These are phyloP conservation scores for Phyllotreta cruciferae DNA, from an alignment of 2,888 invertebrate species.

Conservation along the genomic window DNA sequence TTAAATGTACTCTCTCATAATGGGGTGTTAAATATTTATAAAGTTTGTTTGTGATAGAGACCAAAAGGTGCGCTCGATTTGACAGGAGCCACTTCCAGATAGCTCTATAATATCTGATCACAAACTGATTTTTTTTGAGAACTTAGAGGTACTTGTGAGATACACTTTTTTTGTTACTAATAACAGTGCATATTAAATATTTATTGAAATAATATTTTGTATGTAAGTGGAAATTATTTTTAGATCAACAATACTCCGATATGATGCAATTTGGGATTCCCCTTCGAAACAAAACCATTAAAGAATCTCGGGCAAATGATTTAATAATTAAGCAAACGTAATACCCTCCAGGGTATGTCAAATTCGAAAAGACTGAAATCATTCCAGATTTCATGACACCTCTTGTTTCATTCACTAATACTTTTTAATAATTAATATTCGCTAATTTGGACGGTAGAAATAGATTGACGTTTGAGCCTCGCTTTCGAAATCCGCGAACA, in stretches of 20 bases:
- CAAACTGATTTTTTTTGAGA: too few relatives aligned
- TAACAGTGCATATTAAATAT: too few relatives aligned
- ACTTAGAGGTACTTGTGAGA: too few relatives aligned
- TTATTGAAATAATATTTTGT: too few relatives aligned
- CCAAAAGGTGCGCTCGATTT: too few relatives aligned
- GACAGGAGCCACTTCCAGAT: too few relatives aligned
- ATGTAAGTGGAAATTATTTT: too few relatives aligned
- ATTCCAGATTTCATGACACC: conserved; percentile 37
- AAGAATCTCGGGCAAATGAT: conserved; percentile 15
- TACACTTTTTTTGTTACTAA: too few relatives aligned
- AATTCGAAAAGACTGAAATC: conserved; percentile 33
- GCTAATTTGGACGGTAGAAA: conserved; percentile 48
- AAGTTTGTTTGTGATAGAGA: conserved; percentile 51
- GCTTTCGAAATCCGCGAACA: conserved; percentile 21
- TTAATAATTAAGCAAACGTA: conserved; percentile 25
- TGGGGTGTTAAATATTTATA: conserved; percentile 57
- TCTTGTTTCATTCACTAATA: conserved; percentile 43
- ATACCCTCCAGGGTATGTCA: conserved; percentile 27
- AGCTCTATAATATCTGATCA: too few relatives aligned
- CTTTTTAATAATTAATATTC: conserved; percentile 45
- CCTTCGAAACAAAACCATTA: not conserved
- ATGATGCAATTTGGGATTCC: too few relatives aligned
- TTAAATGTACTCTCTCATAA: conserved; percentile 54
- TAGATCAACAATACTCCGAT: too few relatives aligned
- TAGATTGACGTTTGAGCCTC: conserved; percentile 50